Base-by-base conservation (phyloP, 1,140 invertebrate genomes). In the Drosophila setifemur region DNA sequence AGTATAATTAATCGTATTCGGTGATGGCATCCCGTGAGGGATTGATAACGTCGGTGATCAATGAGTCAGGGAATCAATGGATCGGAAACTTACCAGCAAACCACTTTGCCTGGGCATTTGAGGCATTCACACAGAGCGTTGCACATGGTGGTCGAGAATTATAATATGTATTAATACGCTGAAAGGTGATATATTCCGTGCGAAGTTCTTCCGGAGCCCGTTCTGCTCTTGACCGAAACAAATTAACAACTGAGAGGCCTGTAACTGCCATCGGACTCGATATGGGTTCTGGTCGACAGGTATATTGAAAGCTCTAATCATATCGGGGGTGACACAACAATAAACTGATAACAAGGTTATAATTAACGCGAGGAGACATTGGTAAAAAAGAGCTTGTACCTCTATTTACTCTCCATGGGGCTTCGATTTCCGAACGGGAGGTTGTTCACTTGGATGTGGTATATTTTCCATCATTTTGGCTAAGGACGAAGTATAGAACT, bases 41-140 rank as follows among this genome's bases (percentile, higher is more conserved):
- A 14, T 9, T 3, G 14, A 26, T 26, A 25, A 8, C 14, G 8
- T 9, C 21, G 9, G 5, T 29, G 9, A 28, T 42, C 12, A 43
- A 58, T 81, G 71, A 61, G 67, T 82, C 54, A 67, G 26, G 16
- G 31, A 14, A 6, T 3, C 16, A 9, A 35, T 39, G 19, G 25
- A 19, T 21, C 14, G 19, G 28, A 48, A 47, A 73, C 87, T 87
- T 85, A 89, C 87, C 87, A 89, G 54, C 87, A 89, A 16, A 89
- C 52, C 9, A 89, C 75, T 55, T 87, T 89, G 68, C 74, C 87
- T 1, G 87, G 87, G 45, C 87, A 89, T 53, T 89, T 89, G 1
- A 89, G 48, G 60, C 82, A 79, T 68, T 89, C 87, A 60, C 78
- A 89, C 3, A 79, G 72, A 61, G 71, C 73, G 45, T 87, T 77